These are phyloP conservation scores for Tinea pellionella DNA, from an alignment of 2,888 invertebrate genomes.

Conservation along the genomic window DNA sequence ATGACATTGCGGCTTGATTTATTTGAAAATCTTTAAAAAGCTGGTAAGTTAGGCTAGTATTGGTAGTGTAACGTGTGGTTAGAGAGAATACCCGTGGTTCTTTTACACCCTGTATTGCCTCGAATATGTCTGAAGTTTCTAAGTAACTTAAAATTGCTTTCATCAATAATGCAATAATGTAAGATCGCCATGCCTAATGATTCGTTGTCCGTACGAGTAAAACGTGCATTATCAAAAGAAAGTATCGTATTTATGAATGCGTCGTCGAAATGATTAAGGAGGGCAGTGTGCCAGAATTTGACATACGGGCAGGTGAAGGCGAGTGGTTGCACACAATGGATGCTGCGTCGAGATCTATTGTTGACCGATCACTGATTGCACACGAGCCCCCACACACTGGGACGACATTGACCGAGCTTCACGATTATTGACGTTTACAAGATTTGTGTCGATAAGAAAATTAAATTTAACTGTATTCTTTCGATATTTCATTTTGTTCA, in stretches of 20 bases:
- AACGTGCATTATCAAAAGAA: constrained; percentile 10
- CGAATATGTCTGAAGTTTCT: neutral
- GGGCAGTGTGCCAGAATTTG: constrained; percentile 12
- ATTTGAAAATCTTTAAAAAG: too few species aligned
- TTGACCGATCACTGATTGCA: constrained; percentile 27
- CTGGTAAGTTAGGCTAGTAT: too few species aligned
- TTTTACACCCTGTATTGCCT: neutral
- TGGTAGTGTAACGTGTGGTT: too few species aligned
- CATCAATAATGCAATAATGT: neutral
- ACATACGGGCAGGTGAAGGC: constrained; percentile 12
- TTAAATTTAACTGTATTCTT: neutral
- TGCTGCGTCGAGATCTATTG: constrained; percentile 23
- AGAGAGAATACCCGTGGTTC: too few species aligned
- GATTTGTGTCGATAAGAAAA: neutral
- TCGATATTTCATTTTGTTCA: too few species aligned
- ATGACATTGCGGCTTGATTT: too few species aligned
- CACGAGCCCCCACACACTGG: constrained; percentile 24
- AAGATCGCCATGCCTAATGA: neutral
- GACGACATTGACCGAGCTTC: constrained; percentile 17
- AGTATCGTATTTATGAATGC: constrained; percentile 12
- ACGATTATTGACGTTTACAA: constrained; percentile 3
- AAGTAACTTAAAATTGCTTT: neutral
- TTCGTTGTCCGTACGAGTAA: constrained; percentile 1
- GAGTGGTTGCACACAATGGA: constrained; percentile 2
- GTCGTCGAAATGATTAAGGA: constrained; percentile 10